Percentiles rank a stretch among this genome's conserved stretches.
Conservation (phyloP, 2,797 vertebrate species). For the Bradypus variegatus region DNA sequence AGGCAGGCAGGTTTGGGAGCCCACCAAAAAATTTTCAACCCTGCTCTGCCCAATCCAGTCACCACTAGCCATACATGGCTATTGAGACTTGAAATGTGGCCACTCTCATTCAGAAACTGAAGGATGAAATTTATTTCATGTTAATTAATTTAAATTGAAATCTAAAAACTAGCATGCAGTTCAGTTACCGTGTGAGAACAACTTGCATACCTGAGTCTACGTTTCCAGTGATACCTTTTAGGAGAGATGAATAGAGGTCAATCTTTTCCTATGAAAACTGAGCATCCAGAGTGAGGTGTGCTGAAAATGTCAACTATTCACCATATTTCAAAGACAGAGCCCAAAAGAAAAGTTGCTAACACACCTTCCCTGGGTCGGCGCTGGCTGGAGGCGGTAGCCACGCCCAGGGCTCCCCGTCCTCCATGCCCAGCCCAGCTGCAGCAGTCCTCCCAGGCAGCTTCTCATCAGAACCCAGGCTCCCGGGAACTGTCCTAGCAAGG, state of each 20-base stretch:
- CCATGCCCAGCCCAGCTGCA: not conserved
- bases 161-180: not conserved
- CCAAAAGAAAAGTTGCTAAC: not conserved
- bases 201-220: not conserved
- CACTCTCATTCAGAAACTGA: no score
- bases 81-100: not conserved
- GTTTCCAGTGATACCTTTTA: not conserved
- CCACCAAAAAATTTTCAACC: not conserved
- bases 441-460: not conserved
- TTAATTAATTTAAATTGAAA: not conserved
- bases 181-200: not conserved
- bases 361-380: not conserved
- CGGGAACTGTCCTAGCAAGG: not conserved
- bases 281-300: not conserved
- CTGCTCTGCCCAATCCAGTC: accelerated
- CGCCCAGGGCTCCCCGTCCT: not conserved
- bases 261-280: not conserved
- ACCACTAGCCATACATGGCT: accelerated
- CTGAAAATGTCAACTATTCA: not conserved
- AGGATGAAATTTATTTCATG: not conserved
- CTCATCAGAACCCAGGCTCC: not conserved
- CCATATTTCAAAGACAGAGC: not conserved
- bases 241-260: not conserved
- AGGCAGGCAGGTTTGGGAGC: not conserved
- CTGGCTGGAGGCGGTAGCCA: not conserved